Conservation (phyloP, 2,888 invertebrate species). For the Eudasyphora cyanicolor region DNA sequence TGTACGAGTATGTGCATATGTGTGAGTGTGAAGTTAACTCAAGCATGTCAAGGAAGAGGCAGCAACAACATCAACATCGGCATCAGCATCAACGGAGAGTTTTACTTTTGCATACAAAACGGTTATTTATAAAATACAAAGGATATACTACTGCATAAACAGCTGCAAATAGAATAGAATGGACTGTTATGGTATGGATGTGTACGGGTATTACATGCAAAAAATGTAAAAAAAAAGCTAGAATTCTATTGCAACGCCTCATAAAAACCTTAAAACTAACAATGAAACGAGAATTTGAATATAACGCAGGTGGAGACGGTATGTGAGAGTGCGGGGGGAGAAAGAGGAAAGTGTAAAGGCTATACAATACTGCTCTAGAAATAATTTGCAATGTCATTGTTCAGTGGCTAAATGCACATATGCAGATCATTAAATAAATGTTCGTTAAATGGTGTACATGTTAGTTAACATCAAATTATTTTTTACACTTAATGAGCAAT, state of each 20-base stretch:
- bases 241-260: conserved; percentile 50
- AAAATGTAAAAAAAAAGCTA: too few relatives aligned
- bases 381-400: not conserved
- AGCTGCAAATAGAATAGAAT: conserved; percentile 20
- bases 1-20: conserved; percentile 33
- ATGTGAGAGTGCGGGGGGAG: too few relatives aligned
- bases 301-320: not conserved
- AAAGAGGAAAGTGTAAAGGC: not conserved
- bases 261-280: conserved; percentile 36
- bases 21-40: conserved; percentile 61
- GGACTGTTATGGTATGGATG: not conserved
- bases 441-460: not conserved
- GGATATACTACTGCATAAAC: not conserved
- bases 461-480: not conserved
- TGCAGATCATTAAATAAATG: too few relatives aligned
- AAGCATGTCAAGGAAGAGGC: conserved; percentile 60
- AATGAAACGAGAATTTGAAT: not conserved
- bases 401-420: not conserved
- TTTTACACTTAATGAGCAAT: not conserved
- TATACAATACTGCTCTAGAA: too few relatives aligned
- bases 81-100: conserved; percentile 40
- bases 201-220: conserved; percentile 1
- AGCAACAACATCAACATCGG: conserved; percentile 13
- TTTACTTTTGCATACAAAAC: conserved; percentile 48
- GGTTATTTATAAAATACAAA: conserved; percentile 27